These are phyloP conservation scores for Bombyx huttoni DNA, from an alignment of 2,888 invertebrate species.

Conservation along the genomic window DNA sequence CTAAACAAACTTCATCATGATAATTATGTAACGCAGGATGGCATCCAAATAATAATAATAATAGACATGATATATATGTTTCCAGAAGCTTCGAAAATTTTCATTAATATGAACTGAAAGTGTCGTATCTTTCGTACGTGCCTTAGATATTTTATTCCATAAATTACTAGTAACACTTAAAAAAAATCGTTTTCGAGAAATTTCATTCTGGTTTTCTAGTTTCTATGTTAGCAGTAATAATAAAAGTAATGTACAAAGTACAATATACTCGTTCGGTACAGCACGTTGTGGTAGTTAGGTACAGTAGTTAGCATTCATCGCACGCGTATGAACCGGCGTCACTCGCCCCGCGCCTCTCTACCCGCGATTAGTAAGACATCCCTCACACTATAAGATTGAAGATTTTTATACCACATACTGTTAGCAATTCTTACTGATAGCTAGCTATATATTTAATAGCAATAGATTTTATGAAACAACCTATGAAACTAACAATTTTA, in stretches of 20 bases:
- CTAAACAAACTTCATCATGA: too few relatives aligned
- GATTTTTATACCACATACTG: neutral
- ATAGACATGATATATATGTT: too few relatives aligned
- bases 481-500: too few relatives aligned
- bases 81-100: too few relatives aligned
- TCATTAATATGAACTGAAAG: too few relatives aligned
- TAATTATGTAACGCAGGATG: too few relatives aligned
- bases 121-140: too few relatives aligned
- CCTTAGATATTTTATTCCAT: neutral
- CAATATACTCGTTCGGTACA: constrained; percentile 16
- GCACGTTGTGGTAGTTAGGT: constrained; percentile 14
- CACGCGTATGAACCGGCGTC: constrained; percentile 29
- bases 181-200: neutral
- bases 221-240: neutral
- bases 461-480: too few relatives aligned
- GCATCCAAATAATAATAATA: too few relatives aligned
- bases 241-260: constrained; percentile 2
- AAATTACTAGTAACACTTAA: neutral
- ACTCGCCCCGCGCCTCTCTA: constrained; percentile 7
- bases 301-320: constrained; percentile 30
- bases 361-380: constrained; percentile 3
- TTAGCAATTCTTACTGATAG: too few relatives aligned
- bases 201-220: neutral
- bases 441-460: too few relatives aligned
- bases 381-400: neutral